Base-by-base conservation (phyloP, 2,888 invertebrate genomes). In the Antheraea assamensis region DNA sequence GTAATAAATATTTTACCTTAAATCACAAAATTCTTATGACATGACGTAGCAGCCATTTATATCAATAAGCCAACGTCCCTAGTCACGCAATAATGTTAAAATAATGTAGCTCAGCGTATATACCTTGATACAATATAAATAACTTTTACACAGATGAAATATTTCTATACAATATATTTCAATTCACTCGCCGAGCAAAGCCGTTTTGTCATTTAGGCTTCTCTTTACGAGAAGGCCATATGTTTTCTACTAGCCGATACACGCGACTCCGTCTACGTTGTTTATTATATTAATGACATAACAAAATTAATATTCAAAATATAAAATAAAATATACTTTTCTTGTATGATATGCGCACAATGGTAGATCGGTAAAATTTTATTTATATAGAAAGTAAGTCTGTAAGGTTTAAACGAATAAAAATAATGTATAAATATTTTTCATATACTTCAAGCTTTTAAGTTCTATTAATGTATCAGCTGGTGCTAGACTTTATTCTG, bases 61-160 rank as follows among this genome's bases (percentile, higher is more conserved):
- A 66, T 66, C 35, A 66, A 31, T 66, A 35, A 66, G 35, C 66
- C 66, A 66, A 66, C 66, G 66, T 35, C 66, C 66, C 35, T 68
- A 35, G 31, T 68, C 61, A 61, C 61, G 61, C 27, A 27, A 61
- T 61, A 61, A 61, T 27, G 30, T 64, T 64, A 64, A 64, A 64
- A 64, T 17, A 30, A 30, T 27, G 30, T 30, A 27, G 13, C 61
- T 30, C 30, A 30, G 61, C n/a, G 68, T n/a, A 21, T n/a, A 21
- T 15, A 68, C 68, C 21, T n/a, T 35, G 68, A 68, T 68, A 35
- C n/a, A 30, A 27, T 64, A 64, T 64, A 64, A 27, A 58, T 13
- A 58, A 30, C 61, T 64, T 64, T 30, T 64, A 30, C 27, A 64
- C 13, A 64, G 30, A 30, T 30, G 61, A 30, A 64, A 64, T 64